Percentiles rank a stretch among this genome's conserved stretches.
Conservation (phyloP, 2,797 vertebrate species). For the Acanthopagrus latus region DNA sequence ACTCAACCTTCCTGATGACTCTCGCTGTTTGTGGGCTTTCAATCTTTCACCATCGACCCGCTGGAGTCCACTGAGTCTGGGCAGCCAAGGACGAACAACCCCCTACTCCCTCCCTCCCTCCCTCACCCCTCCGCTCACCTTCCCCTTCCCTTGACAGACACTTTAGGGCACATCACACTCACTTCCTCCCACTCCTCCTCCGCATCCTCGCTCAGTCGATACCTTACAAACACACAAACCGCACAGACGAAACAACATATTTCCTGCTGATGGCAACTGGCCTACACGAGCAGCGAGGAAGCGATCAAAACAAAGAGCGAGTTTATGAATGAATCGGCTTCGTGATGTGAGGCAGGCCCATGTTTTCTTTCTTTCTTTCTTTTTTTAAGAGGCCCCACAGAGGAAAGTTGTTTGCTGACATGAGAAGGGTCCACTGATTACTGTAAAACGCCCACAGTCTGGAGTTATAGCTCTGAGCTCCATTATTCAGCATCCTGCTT, state of each 20-base stretch:
- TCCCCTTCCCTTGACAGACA: conserved; percentile 8
- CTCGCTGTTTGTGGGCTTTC: conserved; percentile 34
- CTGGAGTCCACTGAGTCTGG: conserved; percentile 25
- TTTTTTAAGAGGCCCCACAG: conserved; percentile 31
- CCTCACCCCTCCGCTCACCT: background rate
- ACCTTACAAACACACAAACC: conserved; percentile 42
- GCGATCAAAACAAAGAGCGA: conserved; percentile 47
- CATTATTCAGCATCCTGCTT: conserved; percentile 55
- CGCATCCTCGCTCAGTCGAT: conserved; percentile 35
- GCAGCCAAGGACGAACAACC: conserved; percentile 5
- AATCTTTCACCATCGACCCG: conserved; percentile 55
- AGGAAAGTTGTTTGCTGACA: conserved; percentile 41
- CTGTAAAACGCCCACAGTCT: conserved; percentile 44
- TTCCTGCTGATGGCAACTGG: conserved; percentile 36
- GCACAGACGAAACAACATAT: conserved; percentile 41
- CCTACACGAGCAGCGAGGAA: conserved; percentile 32
- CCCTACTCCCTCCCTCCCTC: too few relatives aligned
- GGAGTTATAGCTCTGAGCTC: conserved; percentile 32
- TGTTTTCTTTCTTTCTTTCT: background rate
- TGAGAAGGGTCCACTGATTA: conserved; percentile 34
- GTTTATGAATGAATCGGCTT: conserved; percentile 63
- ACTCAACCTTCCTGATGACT: conserved; percentile 35
- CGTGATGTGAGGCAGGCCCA: conserved; percentile 3
- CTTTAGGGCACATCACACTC: conserved; percentile 18
- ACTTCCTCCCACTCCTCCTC: conserved; percentile 49